These are phyloP conservation scores for Ochotona curzoniae DNA, from an alignment of 2,113 vertebrate species.

Conservation along the genomic window DNA sequence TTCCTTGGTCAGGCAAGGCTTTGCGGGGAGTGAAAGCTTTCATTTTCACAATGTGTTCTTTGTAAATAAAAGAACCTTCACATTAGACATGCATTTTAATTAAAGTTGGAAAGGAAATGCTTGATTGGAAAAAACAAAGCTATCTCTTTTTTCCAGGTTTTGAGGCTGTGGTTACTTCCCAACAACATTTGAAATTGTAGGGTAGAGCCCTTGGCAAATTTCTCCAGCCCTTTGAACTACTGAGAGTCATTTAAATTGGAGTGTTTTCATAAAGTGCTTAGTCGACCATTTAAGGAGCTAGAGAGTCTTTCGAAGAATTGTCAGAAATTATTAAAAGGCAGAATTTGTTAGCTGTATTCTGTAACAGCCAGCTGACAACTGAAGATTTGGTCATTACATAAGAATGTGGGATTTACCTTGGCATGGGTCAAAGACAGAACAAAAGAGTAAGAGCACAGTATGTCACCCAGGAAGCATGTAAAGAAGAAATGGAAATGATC, in stretches of 20 bases:
- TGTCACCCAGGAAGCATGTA: not conserved
- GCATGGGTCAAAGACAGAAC: not conserved
- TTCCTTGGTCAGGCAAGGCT: slow-evolving; percentile 44
- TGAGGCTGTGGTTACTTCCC: not conserved
- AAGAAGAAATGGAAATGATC: not conserved
- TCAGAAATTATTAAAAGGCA: not conserved
- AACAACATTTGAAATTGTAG: slow-evolving; percentile 26
- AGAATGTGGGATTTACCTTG: not conserved
- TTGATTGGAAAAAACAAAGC: slow-evolving; percentile 62
- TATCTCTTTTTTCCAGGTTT: slow-evolving; percentile 64
- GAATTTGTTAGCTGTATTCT: not conserved
- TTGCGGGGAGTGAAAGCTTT: slow-evolving; percentile 48
- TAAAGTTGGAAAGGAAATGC: slow-evolving; percentile 61
- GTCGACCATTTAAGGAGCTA: not conserved
- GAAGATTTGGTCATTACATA: not conserved
- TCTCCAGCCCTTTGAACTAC: not conserved
- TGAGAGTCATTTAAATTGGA: not conserved
- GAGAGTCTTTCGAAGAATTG: not conserved
- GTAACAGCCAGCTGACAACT: not conserved
- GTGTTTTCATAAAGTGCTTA: not conserved
- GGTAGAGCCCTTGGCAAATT: not conserved
- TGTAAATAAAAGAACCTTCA: slow-evolving; percentile 64
- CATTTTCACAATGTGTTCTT: slow-evolving; percentile 13
- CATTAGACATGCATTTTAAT: slow-evolving; percentile 71
- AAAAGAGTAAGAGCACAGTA: not conserved